Evolutionary conservation across 2,888 invertebrate genomes (phyloP).

Genomic region (Noctua pronuba): DNA sequence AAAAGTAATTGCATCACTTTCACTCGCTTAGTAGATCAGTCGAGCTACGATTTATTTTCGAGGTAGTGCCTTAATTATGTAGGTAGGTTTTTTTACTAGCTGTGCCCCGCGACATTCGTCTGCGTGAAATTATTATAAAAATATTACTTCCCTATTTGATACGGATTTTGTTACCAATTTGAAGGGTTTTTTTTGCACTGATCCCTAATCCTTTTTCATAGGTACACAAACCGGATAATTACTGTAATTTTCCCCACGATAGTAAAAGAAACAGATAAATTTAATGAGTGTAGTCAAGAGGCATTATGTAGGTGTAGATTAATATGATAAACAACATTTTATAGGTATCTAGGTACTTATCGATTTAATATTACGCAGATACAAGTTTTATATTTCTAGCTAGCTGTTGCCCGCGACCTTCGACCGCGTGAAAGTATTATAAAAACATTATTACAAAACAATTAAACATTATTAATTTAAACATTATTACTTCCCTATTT

Average conservation of each 20-base stretch:
- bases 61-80: not conserved
- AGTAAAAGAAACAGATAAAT: slow-evolving; percentile 29
- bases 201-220: too few relatives aligned
- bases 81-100: too few relatives aligned
- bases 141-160: too few relatives aligned
- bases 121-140: too few relatives aligned
- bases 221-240: not conserved
- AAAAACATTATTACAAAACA: too few relatives aligned
- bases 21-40: too few relatives aligned
- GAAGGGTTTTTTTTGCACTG: too few relatives aligned
- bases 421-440: not conserved
- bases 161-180: too few relatives aligned
- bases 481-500: not conserved
- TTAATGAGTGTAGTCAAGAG: slow-evolving; percentile 23
- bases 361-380: slow-evolving; percentile 34
- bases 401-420: not conserved
- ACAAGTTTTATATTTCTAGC: slow-evolving; percentile 4
- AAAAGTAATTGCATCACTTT: too few relatives aligned
- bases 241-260: slow-evolving; percentile 12
- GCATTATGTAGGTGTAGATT: slow-evolving; percentile 28
- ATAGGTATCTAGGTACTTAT: slow-evolving; percentile 2
- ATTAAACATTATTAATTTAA: too few relatives aligned
- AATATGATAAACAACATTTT: slow-evolving; percentile 21
- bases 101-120: too few relatives aligned
- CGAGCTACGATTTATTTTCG: too few relatives aligned